A percentile compares a stretch with the other conserved stretches of the same genome.
Evolutionary conservation across 2,888 invertebrate genomes (phyloP).

Genomic region (Osmoderma eremita): DNA sequence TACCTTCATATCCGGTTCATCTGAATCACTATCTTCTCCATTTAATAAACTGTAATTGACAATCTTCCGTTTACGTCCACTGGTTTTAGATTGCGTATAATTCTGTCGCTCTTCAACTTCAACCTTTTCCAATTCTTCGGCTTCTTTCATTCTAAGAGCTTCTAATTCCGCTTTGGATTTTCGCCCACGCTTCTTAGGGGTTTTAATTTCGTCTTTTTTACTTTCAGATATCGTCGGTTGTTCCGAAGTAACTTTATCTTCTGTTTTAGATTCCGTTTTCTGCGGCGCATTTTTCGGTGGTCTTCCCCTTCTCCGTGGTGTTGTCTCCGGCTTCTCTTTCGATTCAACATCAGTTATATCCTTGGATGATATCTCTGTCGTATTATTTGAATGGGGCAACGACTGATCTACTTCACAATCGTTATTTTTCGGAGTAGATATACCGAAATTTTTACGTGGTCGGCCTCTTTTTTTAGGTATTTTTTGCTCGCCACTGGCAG

Average conservation of each 20-base stretch:
- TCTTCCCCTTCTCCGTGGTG: constrained; percentile 10
- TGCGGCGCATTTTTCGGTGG: constrained; percentile 4
- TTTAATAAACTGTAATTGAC: constrained; percentile 39
- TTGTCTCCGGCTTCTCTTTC: not conserved
- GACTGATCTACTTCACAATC: not conserved
- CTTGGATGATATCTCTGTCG: not conserved
- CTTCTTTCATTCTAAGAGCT: constrained; percentile 13
- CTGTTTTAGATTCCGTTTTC: not conserved
- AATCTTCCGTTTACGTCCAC: constrained; percentile 40
- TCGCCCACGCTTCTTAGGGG: constrained; percentile 41
- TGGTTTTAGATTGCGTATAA: constrained; percentile 28
- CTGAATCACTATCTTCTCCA: constrained; percentile 33
- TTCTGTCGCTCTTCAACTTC: not conserved
- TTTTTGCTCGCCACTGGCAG: not conserved
- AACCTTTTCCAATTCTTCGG: constrained; percentile 1
- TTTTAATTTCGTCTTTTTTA: not conserved
- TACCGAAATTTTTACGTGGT: constrained; percentile 1
- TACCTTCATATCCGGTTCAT: constrained; percentile 18
- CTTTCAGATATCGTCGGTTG: not conserved
- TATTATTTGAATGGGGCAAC: not conserved
- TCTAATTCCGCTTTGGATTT: constrained; percentile 42
- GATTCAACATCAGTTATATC: not conserved
- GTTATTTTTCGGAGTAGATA: too few species aligned
- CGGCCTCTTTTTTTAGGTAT: constrained; percentile 10
- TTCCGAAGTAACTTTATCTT: not conserved